Evolutionary conservation across 1,140 invertebrate species (phyloP).

Genomic region (Aphidius ervi): DNA sequence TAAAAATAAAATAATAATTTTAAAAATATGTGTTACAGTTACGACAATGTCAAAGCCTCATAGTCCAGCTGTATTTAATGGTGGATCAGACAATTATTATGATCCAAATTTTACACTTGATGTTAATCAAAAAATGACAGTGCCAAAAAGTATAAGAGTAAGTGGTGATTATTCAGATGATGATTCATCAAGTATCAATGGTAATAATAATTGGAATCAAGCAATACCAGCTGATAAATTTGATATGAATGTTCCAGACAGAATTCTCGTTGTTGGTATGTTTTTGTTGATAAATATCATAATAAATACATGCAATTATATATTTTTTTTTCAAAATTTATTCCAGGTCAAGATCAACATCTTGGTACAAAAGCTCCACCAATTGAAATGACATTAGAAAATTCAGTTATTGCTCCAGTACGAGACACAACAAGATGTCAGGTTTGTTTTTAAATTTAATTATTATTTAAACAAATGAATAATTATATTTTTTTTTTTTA

Average conservation of each 20-base stretch:
- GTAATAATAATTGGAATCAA: conserved; percentile 60
- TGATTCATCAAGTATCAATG: conserved; percentile 55
- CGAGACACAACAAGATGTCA: conserved; percentile 66
- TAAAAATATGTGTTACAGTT: conserved; percentile 29
- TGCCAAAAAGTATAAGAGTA: conserved; percentile 73
- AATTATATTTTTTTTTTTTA: conserved; percentile 29
- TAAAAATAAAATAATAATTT: background rate
- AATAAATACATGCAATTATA: background rate
- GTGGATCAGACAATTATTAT: conserved; percentile 61
- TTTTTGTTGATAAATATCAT: conserved; percentile 8
- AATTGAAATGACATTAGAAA: conserved; percentile 78
- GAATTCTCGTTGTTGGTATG: conserved; percentile 76
- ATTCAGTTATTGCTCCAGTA: conserved; percentile 70
- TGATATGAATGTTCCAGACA: conserved; percentile 86
- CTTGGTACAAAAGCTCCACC: conserved; percentile 76
- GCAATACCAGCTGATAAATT: conserved; percentile 61
- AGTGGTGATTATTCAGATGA: conserved; percentile 66
- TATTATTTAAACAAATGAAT: conserved; percentile 16
- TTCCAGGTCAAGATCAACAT: conserved; percentile 72
- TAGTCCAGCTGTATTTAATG: conserved; percentile 60
- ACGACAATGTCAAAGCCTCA: conserved; percentile 56
- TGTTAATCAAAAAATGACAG: conserved; percentile 73
- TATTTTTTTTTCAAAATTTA: conserved; percentile 11
- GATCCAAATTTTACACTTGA: conserved; percentile 70
- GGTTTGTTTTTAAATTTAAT: conserved; percentile 35